These are phyloP conservation scores for Ammodytes dubius DNA, from an alignment of 2,113 vertebrate genomes.

Conservation along the genomic window DNA sequence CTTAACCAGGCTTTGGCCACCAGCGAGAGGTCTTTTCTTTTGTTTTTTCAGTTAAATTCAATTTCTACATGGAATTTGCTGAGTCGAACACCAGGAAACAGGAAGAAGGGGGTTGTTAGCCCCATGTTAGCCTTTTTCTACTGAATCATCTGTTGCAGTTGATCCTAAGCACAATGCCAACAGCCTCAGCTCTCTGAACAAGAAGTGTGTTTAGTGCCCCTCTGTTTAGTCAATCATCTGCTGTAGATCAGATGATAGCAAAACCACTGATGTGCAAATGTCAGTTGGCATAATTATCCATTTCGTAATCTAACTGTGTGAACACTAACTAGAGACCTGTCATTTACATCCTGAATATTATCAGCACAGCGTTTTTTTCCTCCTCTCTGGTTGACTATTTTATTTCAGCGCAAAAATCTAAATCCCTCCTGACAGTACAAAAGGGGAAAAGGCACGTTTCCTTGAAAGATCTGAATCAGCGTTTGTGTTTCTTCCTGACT, in stretches of 20 bases:
- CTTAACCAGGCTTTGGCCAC: not conserved
- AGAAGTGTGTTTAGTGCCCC: not conserved
- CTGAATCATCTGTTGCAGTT: not conserved
- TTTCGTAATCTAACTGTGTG: not conserved
- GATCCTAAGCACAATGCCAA: not conserved
- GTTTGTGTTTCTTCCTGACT: conserved; percentile 3
- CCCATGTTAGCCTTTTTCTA: not conserved
- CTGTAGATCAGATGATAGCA: not conserved
- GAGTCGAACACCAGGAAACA: conserved; percentile 56
- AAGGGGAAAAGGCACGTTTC: conserved; percentile 10
- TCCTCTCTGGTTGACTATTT: not conserved
- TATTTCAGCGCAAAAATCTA: not conserved
- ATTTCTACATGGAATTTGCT: conserved; percentile 38
- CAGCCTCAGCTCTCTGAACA: not conserved
- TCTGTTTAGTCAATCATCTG: not conserved
- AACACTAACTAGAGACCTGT: not conserved
- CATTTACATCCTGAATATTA: not conserved
- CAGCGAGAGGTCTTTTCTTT: not conserved
- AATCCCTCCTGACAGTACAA: not conserved
- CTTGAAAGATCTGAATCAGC: conserved; percentile 26
- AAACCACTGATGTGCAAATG: conserved; percentile 3
- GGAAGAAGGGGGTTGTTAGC: not conserved
- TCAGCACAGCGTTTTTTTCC: not conserved
- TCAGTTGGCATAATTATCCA: not conserved
- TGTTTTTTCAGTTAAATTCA: conserved; percentile 3